Evolutionary conservation across 2,797 vertebrate species (phyloP).

Genomic region (Syngnathus acus): DNA sequence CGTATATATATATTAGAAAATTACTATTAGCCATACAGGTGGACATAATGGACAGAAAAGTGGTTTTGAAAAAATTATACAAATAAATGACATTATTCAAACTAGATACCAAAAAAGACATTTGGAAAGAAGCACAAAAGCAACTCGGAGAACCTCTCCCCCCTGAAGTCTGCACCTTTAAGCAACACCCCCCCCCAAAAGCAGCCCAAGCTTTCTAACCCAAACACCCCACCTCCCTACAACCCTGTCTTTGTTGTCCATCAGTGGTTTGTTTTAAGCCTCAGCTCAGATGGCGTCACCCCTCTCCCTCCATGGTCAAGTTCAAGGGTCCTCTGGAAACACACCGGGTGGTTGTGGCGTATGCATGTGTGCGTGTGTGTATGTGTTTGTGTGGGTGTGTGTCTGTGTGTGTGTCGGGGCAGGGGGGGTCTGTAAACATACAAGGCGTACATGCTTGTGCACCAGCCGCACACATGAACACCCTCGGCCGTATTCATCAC

Average conservation of each 20-base stretch:
- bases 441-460: conserved; percentile 24
- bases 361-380: conserved; percentile 10
- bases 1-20: neutral
- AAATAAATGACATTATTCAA: neutral
- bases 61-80: neutral
- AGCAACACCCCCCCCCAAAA: conserved; percentile 10
- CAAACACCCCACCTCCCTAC: conserved; percentile 8
- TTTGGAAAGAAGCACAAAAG: conserved; percentile 29
- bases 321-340: conserved; percentile 65
- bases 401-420: neutral
- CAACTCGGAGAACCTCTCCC: conserved; percentile 26
- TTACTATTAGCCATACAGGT: neutral
- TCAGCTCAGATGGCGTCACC: conserved; percentile 35
- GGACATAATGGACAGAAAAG: too few relatives aligned
- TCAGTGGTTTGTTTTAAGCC: conserved; percentile 58
- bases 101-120: neutral
- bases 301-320: conserved; percentile 56
- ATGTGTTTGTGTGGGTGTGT: conserved; percentile 6
- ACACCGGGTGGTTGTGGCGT: conserved; percentile 25
- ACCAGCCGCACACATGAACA: conserved; percentile 16
- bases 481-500: conserved; percentile 6
- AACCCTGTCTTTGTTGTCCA: conserved; percentile 53
- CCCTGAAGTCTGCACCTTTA: conserved; percentile 39
- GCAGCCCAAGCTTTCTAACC: conserved; percentile 12
- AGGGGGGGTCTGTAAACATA: conserved; percentile 41